A percentile compares a stretch with the other conserved stretches of the same genome.
Conservation (phyloP, 2,888 invertebrate species). For the Drosophila quinaria region DNA sequence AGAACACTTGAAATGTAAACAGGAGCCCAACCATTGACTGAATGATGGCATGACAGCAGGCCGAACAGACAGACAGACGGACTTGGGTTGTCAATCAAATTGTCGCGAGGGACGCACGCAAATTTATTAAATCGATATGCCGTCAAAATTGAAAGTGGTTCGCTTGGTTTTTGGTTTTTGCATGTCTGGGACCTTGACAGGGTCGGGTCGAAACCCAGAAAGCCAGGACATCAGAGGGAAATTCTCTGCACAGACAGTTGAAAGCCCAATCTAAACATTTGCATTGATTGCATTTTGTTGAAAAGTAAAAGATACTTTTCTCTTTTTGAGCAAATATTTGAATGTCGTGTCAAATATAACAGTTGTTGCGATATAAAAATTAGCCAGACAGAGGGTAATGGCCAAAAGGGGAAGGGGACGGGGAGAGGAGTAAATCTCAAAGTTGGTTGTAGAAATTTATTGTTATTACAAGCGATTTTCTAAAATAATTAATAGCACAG, state of each 20-base stretch:
- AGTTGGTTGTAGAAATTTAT: slow-evolving; percentile 69
- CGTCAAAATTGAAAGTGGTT: slow-evolving; percentile 80
- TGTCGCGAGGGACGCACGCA: slow-evolving; percentile 74
- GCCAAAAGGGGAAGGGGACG: neutral
- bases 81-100: slow-evolving; percentile 73
- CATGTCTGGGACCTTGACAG: slow-evolving; percentile 68
- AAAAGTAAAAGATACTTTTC: slow-evolving; percentile 46
- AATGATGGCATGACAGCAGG: slow-evolving; percentile 18
- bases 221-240: neutral
- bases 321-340: slow-evolving; percentile 67
- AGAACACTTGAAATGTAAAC: slow-evolving; percentile 53
- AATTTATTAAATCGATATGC: slow-evolving; percentile 82
- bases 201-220: slow-evolving; percentile 16
- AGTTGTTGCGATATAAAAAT: slow-evolving; percentile 65
- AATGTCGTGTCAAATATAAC: slow-evolving; percentile 74
- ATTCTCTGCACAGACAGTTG: slow-evolving; percentile 33
- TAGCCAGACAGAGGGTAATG: slow-evolving; percentile 38
- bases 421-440: slow-evolving; percentile 16
- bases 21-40: slow-evolving; percentile 49
- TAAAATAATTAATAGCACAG: slow-evolving; percentile 77
- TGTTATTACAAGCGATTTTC: slow-evolving; percentile 81
- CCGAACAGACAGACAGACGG: slow-evolving; percentile 11
- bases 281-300: slow-evolving; percentile 76
- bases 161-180: slow-evolving; percentile 57
- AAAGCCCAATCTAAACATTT: slow-evolving; percentile 75